Evolutionary conservation across 2,888 invertebrate species (phyloP).

Genomic region (Prostheceraeus crozeri): DNA sequence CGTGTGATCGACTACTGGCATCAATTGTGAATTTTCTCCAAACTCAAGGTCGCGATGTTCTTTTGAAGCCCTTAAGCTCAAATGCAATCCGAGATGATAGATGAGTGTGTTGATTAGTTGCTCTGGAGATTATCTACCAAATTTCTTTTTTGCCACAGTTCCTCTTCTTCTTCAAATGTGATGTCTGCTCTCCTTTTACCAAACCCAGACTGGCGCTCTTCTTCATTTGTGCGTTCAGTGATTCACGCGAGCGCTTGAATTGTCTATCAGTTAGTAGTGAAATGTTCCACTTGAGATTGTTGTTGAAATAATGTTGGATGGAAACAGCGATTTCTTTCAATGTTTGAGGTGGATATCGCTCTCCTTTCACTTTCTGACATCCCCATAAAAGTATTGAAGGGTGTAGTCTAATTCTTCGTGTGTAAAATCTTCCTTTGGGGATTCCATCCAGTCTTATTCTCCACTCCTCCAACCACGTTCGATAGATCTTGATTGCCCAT

Average conservation of each 20-base stretch:
- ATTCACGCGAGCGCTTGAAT: constrained; percentile 10
- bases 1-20: constrained; percentile 10
- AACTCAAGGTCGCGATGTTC: constrained; percentile 25
- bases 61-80: constrained; percentile 9
- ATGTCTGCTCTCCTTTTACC: constrained; percentile 16
- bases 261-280: constrained; percentile 12
- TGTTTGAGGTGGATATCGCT: constrained; percentile 25
- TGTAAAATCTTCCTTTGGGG: neutral
- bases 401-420: neutral
- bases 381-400: constrained; percentile 12
- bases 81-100: constrained; percentile 18
- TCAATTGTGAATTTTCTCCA: constrained; percentile 23
- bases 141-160: constrained; percentile 21
- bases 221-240: constrained; percentile 20
- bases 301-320: constrained; percentile 19
- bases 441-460: constrained; percentile 16
- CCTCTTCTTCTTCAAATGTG: constrained; percentile 22
- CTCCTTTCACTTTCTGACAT: constrained; percentile 1
- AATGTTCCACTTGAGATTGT: constrained; percentile 8
- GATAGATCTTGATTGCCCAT: constrained; percentile 27
- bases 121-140: constrained; percentile 5
- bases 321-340: constrained; percentile 21
- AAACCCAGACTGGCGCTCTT: constrained; percentile 15
- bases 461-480: constrained; percentile 23
- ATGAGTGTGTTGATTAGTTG: constrained; percentile 29